Percentiles rank a stretch among this genome's conserved stretches.
These are phyloP conservation scores for Lonchura striata DNA, from an alignment of 2,113 vertebrate species.

Conservation along the genomic window DNA sequence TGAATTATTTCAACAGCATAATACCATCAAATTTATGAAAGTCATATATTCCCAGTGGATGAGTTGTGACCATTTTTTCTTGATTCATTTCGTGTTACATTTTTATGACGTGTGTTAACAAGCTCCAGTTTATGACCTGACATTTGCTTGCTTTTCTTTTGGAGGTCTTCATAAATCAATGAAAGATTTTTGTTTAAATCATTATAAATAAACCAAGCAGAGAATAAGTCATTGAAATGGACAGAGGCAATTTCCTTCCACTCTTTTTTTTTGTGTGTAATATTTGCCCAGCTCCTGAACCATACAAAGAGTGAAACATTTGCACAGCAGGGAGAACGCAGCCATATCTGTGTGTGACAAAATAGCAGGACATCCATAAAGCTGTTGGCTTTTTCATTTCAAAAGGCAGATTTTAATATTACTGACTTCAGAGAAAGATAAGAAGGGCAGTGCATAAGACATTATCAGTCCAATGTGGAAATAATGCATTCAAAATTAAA, in stretches of 20 bases:
- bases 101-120: constrained; percentile 34
- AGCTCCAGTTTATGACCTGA: constrained; percentile 49
- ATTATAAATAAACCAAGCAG: constrained; percentile 3
- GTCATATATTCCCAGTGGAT: background rate
- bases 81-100: background rate
- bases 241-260: constrained; percentile 43
- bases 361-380: constrained; percentile 10
- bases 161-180: constrained; percentile 13
- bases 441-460: constrained; percentile 51
- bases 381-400: constrained; percentile 47
- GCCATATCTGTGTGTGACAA: background rate
- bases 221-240: constrained; percentile 7
- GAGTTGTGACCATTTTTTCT: background rate
- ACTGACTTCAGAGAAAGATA: constrained; percentile 64
- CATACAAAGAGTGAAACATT: background rate
- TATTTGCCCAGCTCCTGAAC: background rate
- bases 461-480: constrained; percentile 66
- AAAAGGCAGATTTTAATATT: constrained; percentile 62
- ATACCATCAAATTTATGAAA: background rate
- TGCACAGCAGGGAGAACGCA: background rate
- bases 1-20: constrained; percentile 5
- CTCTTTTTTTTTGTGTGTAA: background rate
- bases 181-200: background rate
- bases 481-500: constrained; percentile 71
- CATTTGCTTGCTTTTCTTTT: constrained; percentile 47